Conservation (phyloP, 2,113 vertebrate species). For the Pavo muticus region DNA sequence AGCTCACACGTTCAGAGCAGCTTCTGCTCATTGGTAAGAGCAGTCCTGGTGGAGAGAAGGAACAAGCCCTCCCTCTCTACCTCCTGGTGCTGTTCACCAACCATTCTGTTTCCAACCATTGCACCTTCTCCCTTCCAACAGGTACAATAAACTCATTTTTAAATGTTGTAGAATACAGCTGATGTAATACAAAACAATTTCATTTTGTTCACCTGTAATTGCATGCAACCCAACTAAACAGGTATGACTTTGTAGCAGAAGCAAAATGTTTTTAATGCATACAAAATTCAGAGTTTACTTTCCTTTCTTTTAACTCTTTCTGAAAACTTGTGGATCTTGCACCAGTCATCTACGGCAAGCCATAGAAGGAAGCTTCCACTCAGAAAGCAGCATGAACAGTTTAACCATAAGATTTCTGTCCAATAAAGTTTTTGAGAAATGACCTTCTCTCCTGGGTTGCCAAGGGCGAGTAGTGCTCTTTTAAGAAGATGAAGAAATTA, state of each 20-base stretch:
- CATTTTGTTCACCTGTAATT: neutral
- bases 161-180: neutral
- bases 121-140: neutral
- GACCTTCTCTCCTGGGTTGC: constrained; percentile 72
- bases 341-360: neutral
- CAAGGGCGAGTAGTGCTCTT: constrained; percentile 75
- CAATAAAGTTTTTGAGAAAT: constrained; percentile 73
- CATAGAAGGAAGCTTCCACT: neutral
- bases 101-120: neutral
- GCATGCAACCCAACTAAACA: neutral
- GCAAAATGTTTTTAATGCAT: neutral
- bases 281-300: neutral
- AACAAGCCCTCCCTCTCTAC: neutral
- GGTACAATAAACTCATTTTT: neutral
- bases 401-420: constrained; percentile 18
- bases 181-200: neutral
- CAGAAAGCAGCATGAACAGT: neutral
- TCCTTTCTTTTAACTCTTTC: neutral
- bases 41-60: neutral
- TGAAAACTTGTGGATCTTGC: constrained; percentile 19
- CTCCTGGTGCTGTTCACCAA: neutral
- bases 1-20: neutral
- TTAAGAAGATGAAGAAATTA: constrained; percentile 71
- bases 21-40: neutral
- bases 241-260: neutral